A percentile compares a stretch with the other conserved stretches of the same genome.
phyloP scores from a whole-genome alignment of 2,888 invertebrate species.

The Nymphalis urticae region DNA sequence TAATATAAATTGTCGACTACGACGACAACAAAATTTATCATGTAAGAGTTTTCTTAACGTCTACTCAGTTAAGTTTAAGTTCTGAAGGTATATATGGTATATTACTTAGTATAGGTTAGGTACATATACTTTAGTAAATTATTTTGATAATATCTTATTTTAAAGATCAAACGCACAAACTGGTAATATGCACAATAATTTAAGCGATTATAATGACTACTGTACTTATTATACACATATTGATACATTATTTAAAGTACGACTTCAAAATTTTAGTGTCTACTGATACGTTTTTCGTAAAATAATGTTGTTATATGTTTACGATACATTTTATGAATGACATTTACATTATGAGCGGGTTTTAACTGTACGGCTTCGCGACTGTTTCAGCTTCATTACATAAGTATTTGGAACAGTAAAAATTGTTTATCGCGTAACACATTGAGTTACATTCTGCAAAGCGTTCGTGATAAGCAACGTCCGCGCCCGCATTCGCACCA shows the following conservation, averaged over 20 bases:
- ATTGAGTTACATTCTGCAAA: slow-evolving; percentile 47
- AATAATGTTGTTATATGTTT: slow-evolving; percentile 19
- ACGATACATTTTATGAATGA: slow-evolving; percentile 27
- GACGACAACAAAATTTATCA: too few relatives aligned
- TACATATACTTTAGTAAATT: too few relatives aligned
- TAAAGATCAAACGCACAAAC: too few relatives aligned
- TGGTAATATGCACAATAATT: too few relatives aligned
- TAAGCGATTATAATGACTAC: neutral
- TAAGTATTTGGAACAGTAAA: slow-evolving; percentile 59
- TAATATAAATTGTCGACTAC: too few relatives aligned
- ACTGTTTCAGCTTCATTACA: slow-evolving; percentile 49
- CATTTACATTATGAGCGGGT: slow-evolving; percentile 24
- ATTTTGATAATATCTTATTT: too few relatives aligned
- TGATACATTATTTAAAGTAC: too few relatives aligned
- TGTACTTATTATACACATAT: neutral
- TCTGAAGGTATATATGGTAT: too few relatives aligned
- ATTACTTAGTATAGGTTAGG: too few relatives aligned
- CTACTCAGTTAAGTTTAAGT: too few relatives aligned
- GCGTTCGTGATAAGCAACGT: slow-evolving; percentile 48
- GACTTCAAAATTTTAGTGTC: too few relatives aligned
- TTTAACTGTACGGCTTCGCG: slow-evolving; percentile 31
- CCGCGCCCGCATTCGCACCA: slow-evolving; percentile 52
- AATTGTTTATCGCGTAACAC: slow-evolving; percentile 56
- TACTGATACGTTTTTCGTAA: neutral
- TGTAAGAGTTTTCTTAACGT: too few relatives aligned